These are phyloP conservation scores for Dicrurus megarhynchus DNA, from an alignment of 2,113 vertebrate genomes.

Conservation along the genomic window DNA sequence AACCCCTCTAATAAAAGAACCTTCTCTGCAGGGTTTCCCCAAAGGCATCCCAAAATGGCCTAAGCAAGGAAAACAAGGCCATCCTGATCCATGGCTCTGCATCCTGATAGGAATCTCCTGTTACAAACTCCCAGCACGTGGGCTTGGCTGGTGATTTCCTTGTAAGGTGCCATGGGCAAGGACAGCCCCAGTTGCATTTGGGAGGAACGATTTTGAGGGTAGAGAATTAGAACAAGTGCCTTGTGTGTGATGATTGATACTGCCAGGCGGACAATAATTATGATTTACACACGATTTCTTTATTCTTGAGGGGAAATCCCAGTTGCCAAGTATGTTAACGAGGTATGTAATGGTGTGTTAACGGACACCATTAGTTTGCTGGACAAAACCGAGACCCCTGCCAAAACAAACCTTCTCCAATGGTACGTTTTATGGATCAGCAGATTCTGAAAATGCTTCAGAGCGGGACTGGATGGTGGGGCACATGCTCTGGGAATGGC, in stretches of 20 bases:
- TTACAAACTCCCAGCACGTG: background rate
- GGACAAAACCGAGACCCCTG: conserved; percentile 74
- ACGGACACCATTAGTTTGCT: conserved; percentile 70
- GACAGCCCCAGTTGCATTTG: background rate
- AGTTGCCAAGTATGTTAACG: conserved; percentile 79
- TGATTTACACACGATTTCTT: conserved; percentile 67
- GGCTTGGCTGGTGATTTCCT: background rate
- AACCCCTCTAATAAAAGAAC: background rate
- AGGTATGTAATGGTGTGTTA: conserved; percentile 78
- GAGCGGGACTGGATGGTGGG: background rate
- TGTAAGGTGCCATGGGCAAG: background rate
- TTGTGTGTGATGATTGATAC: conserved; percentile 55
- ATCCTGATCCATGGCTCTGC: background rate
- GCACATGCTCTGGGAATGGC: conserved; percentile 43
- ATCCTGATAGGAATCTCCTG: background rate
- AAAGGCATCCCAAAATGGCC: background rate
- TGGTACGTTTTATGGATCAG: conserved; percentile 69
- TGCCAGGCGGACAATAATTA: conserved; percentile 57
- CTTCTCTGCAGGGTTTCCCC: background rate
- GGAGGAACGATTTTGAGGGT: background rate
- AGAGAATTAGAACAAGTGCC: conserved; percentile 23
- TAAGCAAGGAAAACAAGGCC: background rate
- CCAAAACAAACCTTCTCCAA: conserved; percentile 76
- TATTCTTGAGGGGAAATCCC: conserved; percentile 71
- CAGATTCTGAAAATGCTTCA: conserved; percentile 61